These are phyloP conservation scores for Drosophila sp. DNA, from an alignment of 1,140 invertebrate species.

Conservation along the genomic window DNA sequence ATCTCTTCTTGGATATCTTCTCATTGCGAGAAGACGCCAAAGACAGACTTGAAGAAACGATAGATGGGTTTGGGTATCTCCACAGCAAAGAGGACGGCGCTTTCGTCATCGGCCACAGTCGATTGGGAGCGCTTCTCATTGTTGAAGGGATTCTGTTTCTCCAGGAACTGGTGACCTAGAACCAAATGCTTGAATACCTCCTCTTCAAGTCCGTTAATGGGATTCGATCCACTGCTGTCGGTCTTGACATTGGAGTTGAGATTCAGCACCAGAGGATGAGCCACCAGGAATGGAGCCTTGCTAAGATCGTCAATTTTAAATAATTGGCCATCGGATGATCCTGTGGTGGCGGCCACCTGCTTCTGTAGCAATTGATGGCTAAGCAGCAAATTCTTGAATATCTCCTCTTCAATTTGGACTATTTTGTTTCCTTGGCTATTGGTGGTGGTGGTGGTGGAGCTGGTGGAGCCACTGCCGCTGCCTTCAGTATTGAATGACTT, in stretches of 20 bases:
- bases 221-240: not conserved
- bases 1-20: not conserved
- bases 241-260: not conserved
- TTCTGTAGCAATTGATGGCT: not conserved
- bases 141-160: conserved; percentile 25
- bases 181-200: conserved; percentile 6
- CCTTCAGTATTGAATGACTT: not conserved
- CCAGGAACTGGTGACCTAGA: conserved; percentile 24
- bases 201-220: not conserved
- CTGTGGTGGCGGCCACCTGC: not conserved
- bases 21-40: conserved; percentile 61
- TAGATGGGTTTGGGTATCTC: conserved; percentile 70
- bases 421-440: not conserved
- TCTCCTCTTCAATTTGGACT: not conserved
- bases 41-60: conserved; percentile 64
- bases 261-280: not conserved
- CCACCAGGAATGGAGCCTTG: conserved; percentile 12
- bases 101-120: conserved; percentile 42
- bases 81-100: conserved; percentile 60
- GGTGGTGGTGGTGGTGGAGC: not conserved
- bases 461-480: not conserved
- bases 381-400: not conserved
- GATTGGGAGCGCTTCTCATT: conserved; percentile 44
- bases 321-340: not conserved
- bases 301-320: conserved; percentile 2